Conservation (phyloP, 2,888 invertebrate genomes). For the Odontothrips loti region DNA sequence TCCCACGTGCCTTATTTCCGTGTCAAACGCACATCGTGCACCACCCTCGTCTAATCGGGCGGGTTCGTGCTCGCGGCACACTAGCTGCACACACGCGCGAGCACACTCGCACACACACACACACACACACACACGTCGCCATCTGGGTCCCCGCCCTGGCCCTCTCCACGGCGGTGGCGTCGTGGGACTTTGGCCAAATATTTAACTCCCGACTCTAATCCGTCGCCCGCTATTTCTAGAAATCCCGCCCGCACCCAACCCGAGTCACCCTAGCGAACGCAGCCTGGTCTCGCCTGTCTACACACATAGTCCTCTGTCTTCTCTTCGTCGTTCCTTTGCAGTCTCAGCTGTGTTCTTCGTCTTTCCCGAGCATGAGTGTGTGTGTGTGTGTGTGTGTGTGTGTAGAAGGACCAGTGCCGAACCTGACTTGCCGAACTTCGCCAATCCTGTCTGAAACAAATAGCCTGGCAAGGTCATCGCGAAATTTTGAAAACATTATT, state of each 20-base stretch:
- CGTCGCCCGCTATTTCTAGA: slow-evolving; percentile 13
- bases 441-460: no score
- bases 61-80: not conserved
- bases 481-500: no score
- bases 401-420: no score
- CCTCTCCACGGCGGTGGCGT: not conserved
- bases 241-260: not conserved
- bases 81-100: not conserved
- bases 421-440: no score
- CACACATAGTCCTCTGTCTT: not conserved
- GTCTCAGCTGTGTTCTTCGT: no score
- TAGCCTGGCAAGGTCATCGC: no score
- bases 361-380: not conserved
- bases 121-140: not conserved
- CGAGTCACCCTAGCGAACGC: no score
- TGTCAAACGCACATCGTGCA: not conserved
- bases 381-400: not conserved
- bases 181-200: slow-evolving; percentile 25
- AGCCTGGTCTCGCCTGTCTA: not conserved
- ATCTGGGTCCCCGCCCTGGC: not conserved
- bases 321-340: not conserved
- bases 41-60: not conserved
- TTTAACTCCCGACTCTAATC: slow-evolving; percentile 13
- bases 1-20: not conserved
- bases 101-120: not conserved